Evolutionary conservation across 2,113 vertebrate species (phyloP), one percentile per base, ranked within the genome.

Genomic region (Anhinga anhinga): DNA sequence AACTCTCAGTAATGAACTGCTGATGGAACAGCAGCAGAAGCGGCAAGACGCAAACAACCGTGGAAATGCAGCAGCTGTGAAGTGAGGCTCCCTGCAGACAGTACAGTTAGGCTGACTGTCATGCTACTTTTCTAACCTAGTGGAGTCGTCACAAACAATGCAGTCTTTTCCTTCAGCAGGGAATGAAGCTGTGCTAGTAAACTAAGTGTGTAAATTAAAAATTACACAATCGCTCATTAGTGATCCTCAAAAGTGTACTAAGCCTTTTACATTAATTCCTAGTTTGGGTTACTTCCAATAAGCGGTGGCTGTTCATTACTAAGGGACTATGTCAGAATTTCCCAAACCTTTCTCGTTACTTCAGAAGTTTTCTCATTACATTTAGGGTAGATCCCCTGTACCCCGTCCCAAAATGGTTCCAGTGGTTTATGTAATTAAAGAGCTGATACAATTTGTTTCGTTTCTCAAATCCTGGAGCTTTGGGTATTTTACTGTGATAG

Each of bases 341-440:
- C 49, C 86, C 58, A 84, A 34, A 49, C 15, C 23, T 69, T 15
- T 13, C 49, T 49, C 7, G 11, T 97, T 98, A 99, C 94, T 99
- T 99, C 0, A 99, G 74, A 22, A 99, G 98, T 66, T 98, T 98
- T 89, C 95, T 98, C 99, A 99, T 99, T 59, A 98, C 94, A 20
- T 98, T 98, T 88, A 99, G 71, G 13, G 99, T 98, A 8, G 99
- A 98, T 18, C 98, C 98, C 65, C 98, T 98, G 95, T 99, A 99
- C 26, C 98, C 98, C 3, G 93, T 98, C 21, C 99, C 99, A 87
- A 99, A 99, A 98, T 99, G 99, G 94, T 99, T 99, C 99, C 99
- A 99, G 97, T 99, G 99, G 97, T 99, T 99, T 69, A 99, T 95
- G 82, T 99, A 99, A 95, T 99, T 99, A 71, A 99, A 99, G 36